Conservation (phyloP, 2,113 vertebrate species). For the Zootoca vivipara region DNA sequence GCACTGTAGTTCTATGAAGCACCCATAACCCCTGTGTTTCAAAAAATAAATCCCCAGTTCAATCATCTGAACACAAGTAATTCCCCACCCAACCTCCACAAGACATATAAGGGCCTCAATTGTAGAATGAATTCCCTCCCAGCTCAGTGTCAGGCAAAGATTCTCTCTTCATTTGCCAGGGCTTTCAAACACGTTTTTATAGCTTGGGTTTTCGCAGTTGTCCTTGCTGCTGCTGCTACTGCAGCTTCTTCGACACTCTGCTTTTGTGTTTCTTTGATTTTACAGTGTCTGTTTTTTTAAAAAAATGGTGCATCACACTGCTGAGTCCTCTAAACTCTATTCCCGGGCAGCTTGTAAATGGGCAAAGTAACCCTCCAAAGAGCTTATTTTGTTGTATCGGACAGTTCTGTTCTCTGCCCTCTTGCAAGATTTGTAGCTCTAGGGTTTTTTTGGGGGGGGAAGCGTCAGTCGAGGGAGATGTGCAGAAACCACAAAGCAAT, state of each 20-base stretch:
- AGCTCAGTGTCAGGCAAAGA: too few species aligned
- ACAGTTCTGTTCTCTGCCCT: background rate
- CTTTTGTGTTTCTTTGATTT: background rate
- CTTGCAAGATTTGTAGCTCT: background rate
- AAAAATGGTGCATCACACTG: background rate
- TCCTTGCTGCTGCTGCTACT: too few species aligned
- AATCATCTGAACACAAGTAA: background rate
- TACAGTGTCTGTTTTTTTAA: background rate
- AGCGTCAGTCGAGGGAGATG: conserved; percentile 14
- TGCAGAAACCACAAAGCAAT: conserved; percentile 26
- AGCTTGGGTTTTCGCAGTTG: background rate
- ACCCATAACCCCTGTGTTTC: background rate
- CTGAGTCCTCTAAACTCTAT: background rate
- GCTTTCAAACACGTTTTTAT: background rate
- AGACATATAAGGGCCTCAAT: background rate
- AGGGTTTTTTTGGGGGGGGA: background rate
- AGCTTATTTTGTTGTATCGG: background rate
- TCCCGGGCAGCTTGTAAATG: background rate
- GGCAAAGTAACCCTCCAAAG: background rate
- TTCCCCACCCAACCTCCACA: background rate
- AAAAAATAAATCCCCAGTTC: conserved; percentile 9
- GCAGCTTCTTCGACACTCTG: background rate
- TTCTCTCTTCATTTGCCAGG: background rate
- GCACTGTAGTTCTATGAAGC: background rate
- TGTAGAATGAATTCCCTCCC: background rate